Evolutionary conservation across 1,140 invertebrate genomes (phyloP), one percentile per base, ranked within the genome.

Genomic region (Popillia japonica): DNA sequence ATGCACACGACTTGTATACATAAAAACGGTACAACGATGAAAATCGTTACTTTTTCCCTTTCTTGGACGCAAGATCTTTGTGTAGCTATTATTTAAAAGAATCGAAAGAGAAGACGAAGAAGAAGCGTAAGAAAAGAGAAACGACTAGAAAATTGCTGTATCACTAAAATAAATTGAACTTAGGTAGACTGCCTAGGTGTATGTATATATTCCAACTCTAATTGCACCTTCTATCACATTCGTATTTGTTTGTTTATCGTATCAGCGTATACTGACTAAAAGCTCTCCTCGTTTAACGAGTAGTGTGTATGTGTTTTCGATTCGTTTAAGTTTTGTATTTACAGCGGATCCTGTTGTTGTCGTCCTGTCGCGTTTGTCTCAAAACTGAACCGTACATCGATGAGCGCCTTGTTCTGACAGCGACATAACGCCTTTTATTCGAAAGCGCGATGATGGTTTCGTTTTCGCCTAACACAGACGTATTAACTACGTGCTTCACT

Each of bases 61-160:
- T 34, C 22, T 64, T n/a, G 22, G 22, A 55, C 48, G 61, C 27
- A 68, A 27, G 61, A 34, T 68, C 61, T 68, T 68, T 20, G 22
- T 27, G 22, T 34, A 27, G 22, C 27, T 68, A 68, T 68, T 68
- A 34, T 68, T 68, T 68, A 27, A 68, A 14, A 14, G 61, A 68
- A 27, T 68, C 61, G 11, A 34, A 27, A 34, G 27, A 34, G 61
- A 10, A 68, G 61, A 27, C 61, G 27, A 23, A 68, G 10, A 68
- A 68, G 61, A 23, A 68, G 27, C 61, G 22, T 68, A 34, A 68
- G 44, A 68, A 34, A 68, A 68, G 22, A 64, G 61, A 68, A 68
- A 68, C 61, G 61, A 68, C 61, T 68, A 68, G 61, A 68, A 68
- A 68, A 68, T 68, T 68, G 61, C 61, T 68, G 61, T 68, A 68